A percentile compares a stretch with the other conserved stretches of the same genome.
phyloP scores from a whole-genome alignment of 37 sponge, comb jelly and placozoan genomes.

The Aplysina aerophoba region DNA sequence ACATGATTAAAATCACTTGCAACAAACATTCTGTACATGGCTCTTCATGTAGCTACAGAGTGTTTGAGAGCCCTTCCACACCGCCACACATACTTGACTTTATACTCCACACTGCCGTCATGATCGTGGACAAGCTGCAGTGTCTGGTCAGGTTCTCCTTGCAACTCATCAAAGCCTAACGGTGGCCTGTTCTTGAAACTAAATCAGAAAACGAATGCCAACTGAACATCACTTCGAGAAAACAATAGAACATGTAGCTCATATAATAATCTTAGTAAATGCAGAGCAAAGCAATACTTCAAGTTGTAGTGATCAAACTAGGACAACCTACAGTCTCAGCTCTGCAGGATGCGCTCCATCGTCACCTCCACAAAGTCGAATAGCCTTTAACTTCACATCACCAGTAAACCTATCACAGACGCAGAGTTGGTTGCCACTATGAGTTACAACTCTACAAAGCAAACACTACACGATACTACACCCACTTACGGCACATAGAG shows the following conservation, averaged over 20 bases:
- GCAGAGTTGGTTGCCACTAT: neutral
- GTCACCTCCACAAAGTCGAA: conserved; percentile 87
- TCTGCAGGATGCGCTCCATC: conserved; percentile 81
- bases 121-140: conserved; percentile 71
- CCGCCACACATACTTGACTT: conserved; percentile 75
- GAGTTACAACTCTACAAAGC: neutral
- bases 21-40: no score
- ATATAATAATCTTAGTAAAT: neutral
- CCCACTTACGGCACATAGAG: conserved; percentile 88
- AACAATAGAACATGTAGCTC: neutral
- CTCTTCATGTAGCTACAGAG: no score
- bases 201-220: neutral
- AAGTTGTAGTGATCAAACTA: neutral
- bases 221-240: neutral
- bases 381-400: conserved; percentile 90
- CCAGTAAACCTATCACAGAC: conserved; percentile 80
- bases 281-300: neutral
- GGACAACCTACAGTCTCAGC: conserved; percentile 75
- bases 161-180: conserved; percentile 89
- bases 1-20: no score
- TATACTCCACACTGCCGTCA: conserved; percentile 82
- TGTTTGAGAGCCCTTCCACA: no score
- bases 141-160: conserved; percentile 78
- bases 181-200: conserved; percentile 91
- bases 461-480: neutral